Evolutionary conservation across 2,797 vertebrate species (phyloP).

Genomic region (Aulostomus chinensis): DNA sequence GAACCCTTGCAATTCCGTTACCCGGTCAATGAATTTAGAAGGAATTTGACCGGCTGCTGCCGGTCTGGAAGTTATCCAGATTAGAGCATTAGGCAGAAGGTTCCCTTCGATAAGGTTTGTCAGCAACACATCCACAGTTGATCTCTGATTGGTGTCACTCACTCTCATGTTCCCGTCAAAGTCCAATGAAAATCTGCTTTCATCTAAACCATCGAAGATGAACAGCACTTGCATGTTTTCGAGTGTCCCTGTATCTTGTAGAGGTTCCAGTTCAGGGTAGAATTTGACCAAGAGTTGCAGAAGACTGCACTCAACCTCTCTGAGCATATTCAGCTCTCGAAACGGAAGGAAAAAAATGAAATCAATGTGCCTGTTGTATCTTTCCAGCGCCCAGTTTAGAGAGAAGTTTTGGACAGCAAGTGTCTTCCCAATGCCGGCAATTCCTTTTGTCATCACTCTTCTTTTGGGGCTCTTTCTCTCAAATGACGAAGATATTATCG

Average conservation of each 20-base stretch:
- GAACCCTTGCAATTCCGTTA: conserved; percentile 38
- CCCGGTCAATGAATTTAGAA: conserved; percentile 1
- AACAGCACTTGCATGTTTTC: conserved; percentile 7
- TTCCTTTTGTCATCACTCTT: conserved; percentile 23
- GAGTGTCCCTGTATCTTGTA: conserved; percentile 1
- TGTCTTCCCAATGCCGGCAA: conserved; percentile 32
- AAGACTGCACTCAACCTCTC: conserved; percentile 11
- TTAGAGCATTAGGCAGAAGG: conserved; percentile 14
- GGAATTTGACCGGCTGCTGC: conserved; percentile 24
- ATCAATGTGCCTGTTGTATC: conserved; percentile 27
- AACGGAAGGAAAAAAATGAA: conserved; percentile 33
- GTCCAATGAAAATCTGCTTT: conserved; percentile 22
- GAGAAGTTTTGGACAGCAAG: conserved; percentile 19
- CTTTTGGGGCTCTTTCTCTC: fast-evolving
- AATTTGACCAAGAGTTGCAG: conserved; percentile 17
- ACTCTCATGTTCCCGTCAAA: conserved; percentile 8
- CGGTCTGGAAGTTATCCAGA: conserved; percentile 26
- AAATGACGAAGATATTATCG: not conserved
- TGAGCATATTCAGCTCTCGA: conserved; percentile 34
- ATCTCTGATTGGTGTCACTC: not conserved
- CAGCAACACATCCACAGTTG: conserved; percentile 13
- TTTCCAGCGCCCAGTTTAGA: conserved; percentile 15
- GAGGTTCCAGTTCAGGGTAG: conserved; percentile 21
- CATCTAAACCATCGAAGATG: conserved; percentile 26
- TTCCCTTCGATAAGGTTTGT: conserved; percentile 24